These are phyloP conservation scores for Callyntrura guangdongensis DNA, from an alignment of 2,888 invertebrate species.

Conservation along the genomic window DNA sequence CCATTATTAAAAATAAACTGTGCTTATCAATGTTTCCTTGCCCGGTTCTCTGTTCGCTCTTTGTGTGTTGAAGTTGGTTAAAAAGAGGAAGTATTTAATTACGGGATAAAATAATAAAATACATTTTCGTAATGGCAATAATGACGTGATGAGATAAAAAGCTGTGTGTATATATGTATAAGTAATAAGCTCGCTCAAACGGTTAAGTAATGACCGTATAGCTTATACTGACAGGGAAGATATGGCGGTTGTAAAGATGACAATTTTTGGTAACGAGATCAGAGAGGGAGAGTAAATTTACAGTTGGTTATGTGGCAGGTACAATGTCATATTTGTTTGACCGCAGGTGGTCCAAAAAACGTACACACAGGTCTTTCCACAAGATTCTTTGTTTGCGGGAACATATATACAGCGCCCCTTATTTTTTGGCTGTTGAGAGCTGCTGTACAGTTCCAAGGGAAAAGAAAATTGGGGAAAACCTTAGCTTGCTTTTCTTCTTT, in stretches of 20 bases:
- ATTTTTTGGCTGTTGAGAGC: conserved; percentile 9
- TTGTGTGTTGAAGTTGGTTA: conserved; percentile 31
- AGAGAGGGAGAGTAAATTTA: conserved; percentile 30
- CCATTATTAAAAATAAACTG: conserved; percentile 41
- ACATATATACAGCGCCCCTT: not conserved
- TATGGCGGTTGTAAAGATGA: conserved; percentile 33
- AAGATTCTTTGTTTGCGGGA: not conserved
- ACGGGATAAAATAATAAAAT: conserved; percentile 24
- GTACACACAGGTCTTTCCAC: not conserved
- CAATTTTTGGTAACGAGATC: conserved; percentile 43
- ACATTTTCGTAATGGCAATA: conserved; percentile 7
- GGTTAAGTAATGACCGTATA: not conserved
- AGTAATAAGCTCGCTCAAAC: not conserved
- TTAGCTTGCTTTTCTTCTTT: conserved; percentile 17
- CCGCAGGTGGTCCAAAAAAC: conserved; percentile 43
- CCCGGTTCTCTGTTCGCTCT: conserved; percentile 24
- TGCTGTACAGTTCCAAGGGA: not conserved
- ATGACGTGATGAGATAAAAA: conserved; percentile 57
- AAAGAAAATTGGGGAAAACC: conserved; percentile 34
- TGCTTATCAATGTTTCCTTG: not conserved
- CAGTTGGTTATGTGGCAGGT: conserved; percentile 15
- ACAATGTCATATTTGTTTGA: not conserved
- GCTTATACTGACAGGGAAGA: not conserved
- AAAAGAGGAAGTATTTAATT: conserved; percentile 51
- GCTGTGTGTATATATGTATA: not conserved